Percentiles rank a stretch among this genome's conserved stretches.
Conservation (phyloP, 64 coral and sea anemone genomes). For the Hydrozoanthus tunicans region DNA sequence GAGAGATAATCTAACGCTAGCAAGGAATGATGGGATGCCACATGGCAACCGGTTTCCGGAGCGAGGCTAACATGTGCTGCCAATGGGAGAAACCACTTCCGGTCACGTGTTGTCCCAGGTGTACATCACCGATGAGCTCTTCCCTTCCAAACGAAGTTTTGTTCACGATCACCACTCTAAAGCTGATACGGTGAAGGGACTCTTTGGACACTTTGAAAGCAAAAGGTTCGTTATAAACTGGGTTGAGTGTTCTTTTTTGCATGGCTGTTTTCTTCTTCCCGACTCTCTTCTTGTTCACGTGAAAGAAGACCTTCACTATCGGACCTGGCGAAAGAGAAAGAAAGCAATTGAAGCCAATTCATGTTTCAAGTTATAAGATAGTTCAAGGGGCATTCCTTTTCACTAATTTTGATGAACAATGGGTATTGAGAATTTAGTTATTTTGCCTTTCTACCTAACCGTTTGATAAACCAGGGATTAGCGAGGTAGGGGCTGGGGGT, state of each 20-base stretch:
- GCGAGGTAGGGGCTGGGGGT: no score
- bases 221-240: conserved; percentile 98
- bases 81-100: conserved; percentile 94
- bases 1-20: no score
- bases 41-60: conserved; percentile 93
- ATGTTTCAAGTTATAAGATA: neutral
- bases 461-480: no score
- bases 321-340: conserved; percentile 57
- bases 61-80: conserved; percentile 89
- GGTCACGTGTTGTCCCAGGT: conserved; percentile 79
- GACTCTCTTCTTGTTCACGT: conserved; percentile 82
- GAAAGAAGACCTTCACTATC: conserved; percentile 83
- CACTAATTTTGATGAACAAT: no score
- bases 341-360: neutral
- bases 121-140: conserved; percentile 84
- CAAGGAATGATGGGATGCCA: conserved; percentile 95
- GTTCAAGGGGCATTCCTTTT: neutral
- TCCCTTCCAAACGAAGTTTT: conserved; percentile 91
- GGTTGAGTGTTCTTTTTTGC: conserved; percentile 84
- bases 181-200: conserved; percentile 74
- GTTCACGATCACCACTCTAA: conserved; percentile 83
- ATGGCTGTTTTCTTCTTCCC: conserved; percentile 91
- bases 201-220: conserved; percentile 97
- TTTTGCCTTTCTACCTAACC: no score
- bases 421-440: no score